Percentiles rank a stretch among this genome's conserved stretches.
These are phyloP conservation scores for Ctenoplectra terminalis DNA, from an alignment of 1,140 invertebrate species.

Conservation along the genomic window DNA sequence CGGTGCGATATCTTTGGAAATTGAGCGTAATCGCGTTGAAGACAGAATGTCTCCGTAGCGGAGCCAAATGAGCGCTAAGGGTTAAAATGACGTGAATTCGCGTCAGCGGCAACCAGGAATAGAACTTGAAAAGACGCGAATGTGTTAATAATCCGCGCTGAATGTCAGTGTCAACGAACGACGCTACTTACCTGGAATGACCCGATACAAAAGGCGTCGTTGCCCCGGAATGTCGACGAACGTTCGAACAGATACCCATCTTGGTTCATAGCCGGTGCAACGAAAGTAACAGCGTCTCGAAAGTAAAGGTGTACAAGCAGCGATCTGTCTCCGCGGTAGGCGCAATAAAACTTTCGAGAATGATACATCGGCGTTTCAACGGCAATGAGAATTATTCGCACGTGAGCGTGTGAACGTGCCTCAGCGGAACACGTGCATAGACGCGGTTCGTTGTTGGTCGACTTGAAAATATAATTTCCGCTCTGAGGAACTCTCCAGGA, in stretches of 20 bases:
- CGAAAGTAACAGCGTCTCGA: conserved; percentile 27
- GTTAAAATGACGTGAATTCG: too few species aligned
- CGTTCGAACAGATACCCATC: background rate
- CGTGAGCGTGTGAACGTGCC: conserved; percentile 35
- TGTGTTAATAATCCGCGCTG: too few species aligned
- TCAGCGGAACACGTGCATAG: conserved; percentile 9
- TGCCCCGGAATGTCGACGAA: background rate
- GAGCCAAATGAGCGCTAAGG: too few species aligned
- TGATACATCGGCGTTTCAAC: conserved; percentile 30
- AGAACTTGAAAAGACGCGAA: too few species aligned
- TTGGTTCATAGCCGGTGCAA: background rate
- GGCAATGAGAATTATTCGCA: conserved; percentile 40
- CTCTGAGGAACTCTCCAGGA: conserved; percentile 63
- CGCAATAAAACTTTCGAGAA: conserved; percentile 35
- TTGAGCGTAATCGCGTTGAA: too few species aligned
- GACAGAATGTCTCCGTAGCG: too few species aligned
- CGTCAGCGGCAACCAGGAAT: too few species aligned
- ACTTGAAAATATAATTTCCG: conserved; percentile 79
- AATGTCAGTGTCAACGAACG: too few species aligned
- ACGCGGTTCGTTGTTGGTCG: conserved; percentile 18
- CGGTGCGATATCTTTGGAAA: too few species aligned
- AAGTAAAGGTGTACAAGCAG: background rate
- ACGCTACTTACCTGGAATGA: too few species aligned
- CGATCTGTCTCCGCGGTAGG: conserved; percentile 19
- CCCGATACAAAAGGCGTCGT: background rate